phyloP scores from a whole-genome alignment of 2,888 invertebrate species.

The Unio delphinus region DNA sequence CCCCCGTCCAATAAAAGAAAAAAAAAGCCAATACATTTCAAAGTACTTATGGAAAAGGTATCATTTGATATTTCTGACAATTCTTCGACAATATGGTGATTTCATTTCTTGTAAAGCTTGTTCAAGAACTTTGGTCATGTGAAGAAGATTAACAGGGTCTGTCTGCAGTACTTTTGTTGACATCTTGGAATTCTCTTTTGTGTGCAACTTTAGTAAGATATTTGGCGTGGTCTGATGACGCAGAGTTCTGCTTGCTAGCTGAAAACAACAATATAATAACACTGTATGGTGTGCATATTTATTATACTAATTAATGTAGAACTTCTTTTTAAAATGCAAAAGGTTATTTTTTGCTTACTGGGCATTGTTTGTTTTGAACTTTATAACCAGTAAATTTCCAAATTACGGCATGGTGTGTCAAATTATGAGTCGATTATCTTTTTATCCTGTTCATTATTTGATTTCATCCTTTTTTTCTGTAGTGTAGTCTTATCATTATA shows the following conservation, averaged over 20 bases:
- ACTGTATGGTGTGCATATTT: too few relatives aligned
- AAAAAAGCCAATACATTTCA: background rate
- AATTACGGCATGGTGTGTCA: too few relatives aligned
- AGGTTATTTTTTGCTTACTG: too few relatives aligned
- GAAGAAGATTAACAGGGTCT: constrained; percentile 78
- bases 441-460: too few relatives aligned
- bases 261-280: constrained; percentile 7
- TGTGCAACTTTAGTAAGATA: constrained; percentile 62
- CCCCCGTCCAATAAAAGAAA: too few relatives aligned
- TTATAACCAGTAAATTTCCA: too few relatives aligned
- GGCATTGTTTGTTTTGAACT: too few relatives aligned
- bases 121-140: constrained; percentile 78
- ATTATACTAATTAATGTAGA: too few relatives aligned
- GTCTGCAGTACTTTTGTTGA: constrained; percentile 71
- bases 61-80: constrained; percentile 69
- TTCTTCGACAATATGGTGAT: constrained; percentile 73
- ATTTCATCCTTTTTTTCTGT: too few relatives aligned
- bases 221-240: constrained; percentile 62
- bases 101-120: constrained; percentile 78
- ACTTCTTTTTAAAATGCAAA: too few relatives aligned
- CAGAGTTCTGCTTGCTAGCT: constrained; percentile 66
- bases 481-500: too few relatives aligned
- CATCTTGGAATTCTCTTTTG: constrained; percentile 47
- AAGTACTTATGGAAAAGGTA: background rate
- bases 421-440: too few relatives aligned